These are phyloP conservation scores for Orchesellides sinensis DNA, from an alignment of 2,888 invertebrate genomes.

Conservation along the genomic window DNA sequence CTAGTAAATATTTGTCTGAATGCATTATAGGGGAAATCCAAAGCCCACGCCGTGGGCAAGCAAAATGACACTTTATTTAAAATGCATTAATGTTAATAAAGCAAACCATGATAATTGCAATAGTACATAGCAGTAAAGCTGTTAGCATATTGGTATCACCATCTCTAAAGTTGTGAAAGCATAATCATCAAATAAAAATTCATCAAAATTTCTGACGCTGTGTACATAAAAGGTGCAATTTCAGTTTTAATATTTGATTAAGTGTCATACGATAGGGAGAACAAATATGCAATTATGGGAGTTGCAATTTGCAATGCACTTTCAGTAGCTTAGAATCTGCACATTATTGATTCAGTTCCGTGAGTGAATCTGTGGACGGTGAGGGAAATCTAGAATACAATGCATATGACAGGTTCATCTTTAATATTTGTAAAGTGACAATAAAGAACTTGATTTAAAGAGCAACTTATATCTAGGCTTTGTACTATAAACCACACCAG, in stretches of 20 bases:
- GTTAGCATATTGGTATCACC: too few species aligned
- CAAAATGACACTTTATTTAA: background rate
- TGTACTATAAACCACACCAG: too few species aligned
- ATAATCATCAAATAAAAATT: background rate
- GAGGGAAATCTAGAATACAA: too few species aligned
- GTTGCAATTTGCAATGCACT: too few species aligned
- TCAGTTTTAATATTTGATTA: constrained; percentile 8
- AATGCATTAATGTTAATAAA: background rate
- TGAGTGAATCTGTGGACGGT: too few species aligned
- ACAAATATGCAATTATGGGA: background rate
- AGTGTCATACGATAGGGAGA: background rate
- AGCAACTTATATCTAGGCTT: background rate
- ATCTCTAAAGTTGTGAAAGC: background rate
- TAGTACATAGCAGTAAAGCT: too few species aligned
- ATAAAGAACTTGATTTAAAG: background rate
- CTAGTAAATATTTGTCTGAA: background rate
- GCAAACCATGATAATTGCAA: too few species aligned
- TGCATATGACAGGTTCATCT: background rate
- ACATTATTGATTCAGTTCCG: too few species aligned
- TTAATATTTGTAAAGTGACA: background rate
- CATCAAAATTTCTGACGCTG: background rate
- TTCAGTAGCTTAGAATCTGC: too few species aligned
- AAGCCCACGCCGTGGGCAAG: background rate
- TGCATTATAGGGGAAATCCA: background rate
- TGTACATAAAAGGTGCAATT: constrained; percentile 6